A percentile compares a stretch with the other conserved stretches of the same genome.
phyloP scores from a whole-genome alignment of 2,113 vertebrate genomes.

The Haplochromis vanheusdeni region DNA sequence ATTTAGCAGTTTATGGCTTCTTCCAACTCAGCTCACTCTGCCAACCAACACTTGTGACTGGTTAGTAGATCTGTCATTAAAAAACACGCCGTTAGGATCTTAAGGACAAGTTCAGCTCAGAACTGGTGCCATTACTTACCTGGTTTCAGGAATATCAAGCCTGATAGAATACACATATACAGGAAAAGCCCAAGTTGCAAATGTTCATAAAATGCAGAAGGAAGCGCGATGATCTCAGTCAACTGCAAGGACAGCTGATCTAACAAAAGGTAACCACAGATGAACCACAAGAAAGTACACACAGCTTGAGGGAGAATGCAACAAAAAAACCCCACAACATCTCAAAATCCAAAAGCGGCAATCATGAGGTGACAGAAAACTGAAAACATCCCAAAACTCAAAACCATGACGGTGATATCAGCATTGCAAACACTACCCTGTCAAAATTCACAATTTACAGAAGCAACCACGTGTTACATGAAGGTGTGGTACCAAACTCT shows the following conservation, averaged over 20 bases:
- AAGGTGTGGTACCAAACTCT: neutral
- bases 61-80: neutral
- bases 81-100: rapidly evolving
- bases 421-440: neutral
- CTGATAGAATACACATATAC: neutral
- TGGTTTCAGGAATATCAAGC: neutral
- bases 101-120: neutral
- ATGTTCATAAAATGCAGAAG: rapidly evolving
- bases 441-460: neutral
- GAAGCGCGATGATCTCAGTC: rapidly evolving
- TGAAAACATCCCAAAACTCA: neutral
- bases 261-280: neutral
- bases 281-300: neutral
- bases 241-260: neutral
- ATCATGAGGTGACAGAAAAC: neutral
- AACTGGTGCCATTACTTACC: neutral
- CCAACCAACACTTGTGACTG: neutral
- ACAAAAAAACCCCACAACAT: rapidly evolving
- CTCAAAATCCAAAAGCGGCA: neutral
- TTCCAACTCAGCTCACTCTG: neutral
- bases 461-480: neutral
- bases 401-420: neutral
- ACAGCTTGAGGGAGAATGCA: neutral
- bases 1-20: neutral
- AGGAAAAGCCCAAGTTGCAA: neutral